phyloP scores from a whole-genome alignment of 2,113 vertebrate species.

The Catagonus wagneri region DNA sequence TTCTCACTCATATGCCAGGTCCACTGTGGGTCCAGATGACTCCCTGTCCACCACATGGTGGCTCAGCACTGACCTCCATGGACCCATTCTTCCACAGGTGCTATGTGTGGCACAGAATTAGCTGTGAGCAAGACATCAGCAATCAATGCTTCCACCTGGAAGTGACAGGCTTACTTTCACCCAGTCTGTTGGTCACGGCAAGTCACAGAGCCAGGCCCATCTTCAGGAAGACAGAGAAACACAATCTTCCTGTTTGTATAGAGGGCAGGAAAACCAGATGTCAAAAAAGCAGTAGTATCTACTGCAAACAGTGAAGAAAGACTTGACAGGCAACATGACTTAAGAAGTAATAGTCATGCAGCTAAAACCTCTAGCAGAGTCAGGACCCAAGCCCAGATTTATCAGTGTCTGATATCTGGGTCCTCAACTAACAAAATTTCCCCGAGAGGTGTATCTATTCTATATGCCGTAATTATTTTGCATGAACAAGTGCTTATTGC shows the following conservation, averaged over 20 bases:
- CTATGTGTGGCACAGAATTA: fast-evolving
- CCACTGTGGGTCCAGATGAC: neutral
- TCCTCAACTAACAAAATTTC: neutral
- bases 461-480: neutral
- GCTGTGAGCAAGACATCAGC: too few species aligned
- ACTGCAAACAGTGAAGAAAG: neutral
- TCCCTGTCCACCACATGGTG: fast-evolving
- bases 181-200: neutral
- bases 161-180: neutral
- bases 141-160: neutral
- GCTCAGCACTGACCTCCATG: neutral
- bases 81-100: neutral
- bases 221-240: neutral
- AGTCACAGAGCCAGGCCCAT: neutral
- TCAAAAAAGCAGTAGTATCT: neutral
- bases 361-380: neutral
- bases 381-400: neutral
- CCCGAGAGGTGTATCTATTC: neutral
- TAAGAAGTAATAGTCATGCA: neutral
- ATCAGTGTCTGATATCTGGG: neutral
- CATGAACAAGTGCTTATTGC: neutral
- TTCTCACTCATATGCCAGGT: neutral
- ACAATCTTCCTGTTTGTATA: neutral
- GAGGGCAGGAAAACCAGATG: neutral
- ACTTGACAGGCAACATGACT: neutral